Evolutionary conservation across 2,888 invertebrate species (phyloP).

Genomic region (Cheilosia soror): DNA sequence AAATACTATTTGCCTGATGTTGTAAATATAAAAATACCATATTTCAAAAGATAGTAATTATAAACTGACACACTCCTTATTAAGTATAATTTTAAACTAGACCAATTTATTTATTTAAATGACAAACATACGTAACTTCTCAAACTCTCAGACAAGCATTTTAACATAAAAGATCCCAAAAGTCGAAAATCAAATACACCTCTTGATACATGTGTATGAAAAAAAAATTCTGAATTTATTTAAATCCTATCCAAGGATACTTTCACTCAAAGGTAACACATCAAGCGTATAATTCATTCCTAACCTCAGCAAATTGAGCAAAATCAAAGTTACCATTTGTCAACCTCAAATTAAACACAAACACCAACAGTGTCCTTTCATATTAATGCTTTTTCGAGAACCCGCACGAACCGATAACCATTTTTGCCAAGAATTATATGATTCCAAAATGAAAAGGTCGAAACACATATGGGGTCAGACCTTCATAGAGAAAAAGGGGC

Average conservation of each 20-base stretch:
- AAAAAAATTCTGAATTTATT: not conserved
- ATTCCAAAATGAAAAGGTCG: slow-evolving; percentile 38
- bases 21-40: too few relatives aligned
- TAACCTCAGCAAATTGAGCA: slow-evolving; percentile 37
- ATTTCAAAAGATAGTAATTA: too few relatives aligned
- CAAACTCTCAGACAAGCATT: too few relatives aligned
- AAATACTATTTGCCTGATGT: too few relatives aligned
- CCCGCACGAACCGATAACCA: slow-evolving; percentile 49
- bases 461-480: not conserved
- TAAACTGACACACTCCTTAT: too few relatives aligned
- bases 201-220: not conserved
- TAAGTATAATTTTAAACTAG: too few relatives aligned
- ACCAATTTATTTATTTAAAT: too few relatives aligned
- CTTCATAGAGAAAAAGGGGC: not conserved
- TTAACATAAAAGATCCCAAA: too few relatives aligned
- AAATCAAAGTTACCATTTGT: slow-evolving; percentile 8
- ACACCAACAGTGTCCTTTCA: slow-evolving; percentile 25
- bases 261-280: slow-evolving; percentile 26
- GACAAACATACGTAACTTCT: too few relatives aligned
- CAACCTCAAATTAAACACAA: slow-evolving; percentile 35
- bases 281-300: slow-evolving; percentile 39
- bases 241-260: not conserved
- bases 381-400: slow-evolving; percentile 45
- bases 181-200: not conserved
- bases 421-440: slow-evolving; percentile 37